Conservation (phyloP, 2,888 invertebrate species). For the Campoplex capitator region DNA sequence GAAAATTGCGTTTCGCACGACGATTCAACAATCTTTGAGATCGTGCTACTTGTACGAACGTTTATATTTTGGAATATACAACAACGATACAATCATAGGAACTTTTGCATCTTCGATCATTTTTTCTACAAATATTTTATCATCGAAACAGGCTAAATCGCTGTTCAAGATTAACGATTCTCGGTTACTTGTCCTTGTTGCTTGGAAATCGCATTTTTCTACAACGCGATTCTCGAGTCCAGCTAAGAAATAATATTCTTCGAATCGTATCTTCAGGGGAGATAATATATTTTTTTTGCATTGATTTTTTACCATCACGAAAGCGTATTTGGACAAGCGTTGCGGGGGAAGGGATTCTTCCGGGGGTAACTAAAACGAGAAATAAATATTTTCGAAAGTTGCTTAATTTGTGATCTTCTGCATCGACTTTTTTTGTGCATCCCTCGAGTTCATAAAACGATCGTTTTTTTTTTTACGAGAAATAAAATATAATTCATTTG, state of each 20-base stretch:
- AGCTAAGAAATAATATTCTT: conserved; percentile 29
- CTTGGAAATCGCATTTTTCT: background rate
- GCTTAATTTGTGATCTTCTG: background rate
- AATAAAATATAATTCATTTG: no score
- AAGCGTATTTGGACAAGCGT: conserved; percentile 28
- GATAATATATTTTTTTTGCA: conserved; percentile 38
- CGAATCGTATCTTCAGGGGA: conserved; percentile 39
- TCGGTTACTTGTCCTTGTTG: conserved; percentile 4
- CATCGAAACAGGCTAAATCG: conserved; percentile 18
- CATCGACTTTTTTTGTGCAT: background rate
- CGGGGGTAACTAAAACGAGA: conserved; percentile 48
- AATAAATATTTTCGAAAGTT: conserved; percentile 63
- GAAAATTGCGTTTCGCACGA: background rate
- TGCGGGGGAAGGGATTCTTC: conserved; percentile 28
- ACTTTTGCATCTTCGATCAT: background rate
- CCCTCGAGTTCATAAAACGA: background rate
- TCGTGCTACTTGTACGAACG: conserved; percentile 38
- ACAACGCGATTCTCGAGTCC: conserved; percentile 33
- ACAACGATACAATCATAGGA: conserved; percentile 19
- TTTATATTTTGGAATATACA: conserved; percentile 32
- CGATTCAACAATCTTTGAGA: background rate
- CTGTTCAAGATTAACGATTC: conserved; percentile 12
- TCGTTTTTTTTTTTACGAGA: no score
- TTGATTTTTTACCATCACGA: conserved; percentile 50
- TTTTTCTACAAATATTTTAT: conserved; percentile 47